Evolutionary conservation across 2,888 invertebrate genomes (phyloP), one percentile per base, ranked within the genome.

Genomic region (Incurvaria masculella): DNA sequence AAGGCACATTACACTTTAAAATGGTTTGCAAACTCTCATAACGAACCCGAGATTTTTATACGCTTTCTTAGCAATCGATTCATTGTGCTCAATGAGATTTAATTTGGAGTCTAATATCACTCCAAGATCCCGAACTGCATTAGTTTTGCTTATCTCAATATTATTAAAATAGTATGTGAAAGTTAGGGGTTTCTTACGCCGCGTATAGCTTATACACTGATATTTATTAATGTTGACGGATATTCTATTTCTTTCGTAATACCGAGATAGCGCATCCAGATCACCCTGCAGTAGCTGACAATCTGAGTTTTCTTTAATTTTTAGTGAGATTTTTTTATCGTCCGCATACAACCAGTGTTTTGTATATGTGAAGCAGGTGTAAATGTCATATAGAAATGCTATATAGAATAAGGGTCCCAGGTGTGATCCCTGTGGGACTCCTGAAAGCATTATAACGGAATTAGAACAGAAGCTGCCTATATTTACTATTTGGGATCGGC

Each of bases 331-430:
- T 27, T 44, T 44, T 18, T 44, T 44, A 11, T 44, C 44, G 16
- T 44, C 44, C 16, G 44, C 44, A 16, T 44, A 44, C 6, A 44
- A 11, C 17, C 23, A 14, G 33, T 27, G 33, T 8, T 27, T 44
- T 11, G 44, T 16, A 18, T 26, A 10, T 26, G 26, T 18, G 18
- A 44, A 27, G 18, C 44, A 44, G 8, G 11, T 18, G 2, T 16
- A 44, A 10, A 44, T 44, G 18, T 44, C 44, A 20, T 27, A 27
- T 11, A 44, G 17, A 27, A 27, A 44, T 16, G 16, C 26, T 33
- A 33, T 8, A 26, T 44, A 27, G 16, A 44, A 33, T 17, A 44
- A 27, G 14, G 27, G 44, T 11, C 27, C 44, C 19, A 44, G 27
- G 17, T 17, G 20, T 16, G 17, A 21, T 18, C 26, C 27, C 17